These are phyloP conservation scores for Peromyscus melanophrys DNA, from an alignment of 2,797 vertebrate genomes.

Conservation along the genomic window DNA sequence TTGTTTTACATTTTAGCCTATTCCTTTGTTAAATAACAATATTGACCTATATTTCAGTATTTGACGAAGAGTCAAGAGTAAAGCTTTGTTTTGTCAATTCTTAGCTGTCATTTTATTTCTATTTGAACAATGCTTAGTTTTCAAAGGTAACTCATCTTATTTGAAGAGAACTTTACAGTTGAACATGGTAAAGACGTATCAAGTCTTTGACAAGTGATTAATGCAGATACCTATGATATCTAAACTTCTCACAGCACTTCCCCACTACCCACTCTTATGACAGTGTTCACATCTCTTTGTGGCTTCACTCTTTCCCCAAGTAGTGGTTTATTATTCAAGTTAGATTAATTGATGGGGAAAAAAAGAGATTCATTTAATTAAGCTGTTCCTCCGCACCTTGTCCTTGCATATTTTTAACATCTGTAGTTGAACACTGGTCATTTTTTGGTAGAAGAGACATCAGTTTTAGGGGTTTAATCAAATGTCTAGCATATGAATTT, in stretches of 20 bases:
- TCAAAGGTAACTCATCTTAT: not conserved
- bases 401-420: not conserved
- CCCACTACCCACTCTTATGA: not conserved
- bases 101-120: constrained; percentile 6
- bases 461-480: not conserved
- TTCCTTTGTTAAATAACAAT: not conserved
- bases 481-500: not conserved
- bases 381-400: not conserved
- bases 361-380: not conserved
- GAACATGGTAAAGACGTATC: constrained; percentile 32
- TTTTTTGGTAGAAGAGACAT: not conserved
- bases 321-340: not conserved
- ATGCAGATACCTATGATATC: not conserved
- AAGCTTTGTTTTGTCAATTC: not conserved
- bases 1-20: not conserved
- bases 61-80: constrained; percentile 23
- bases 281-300: not conserved
- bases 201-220: constrained; percentile 33
- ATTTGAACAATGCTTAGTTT: constrained; percentile 54
- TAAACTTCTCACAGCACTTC: not conserved
- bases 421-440: not conserved
- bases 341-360: not conserved
- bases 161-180: not conserved
- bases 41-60: not conserved
- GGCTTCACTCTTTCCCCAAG: not conserved